Evolutionary conservation across 2,888 invertebrate species (phyloP).

Genomic region (Chromoteleia sp.): DNA sequence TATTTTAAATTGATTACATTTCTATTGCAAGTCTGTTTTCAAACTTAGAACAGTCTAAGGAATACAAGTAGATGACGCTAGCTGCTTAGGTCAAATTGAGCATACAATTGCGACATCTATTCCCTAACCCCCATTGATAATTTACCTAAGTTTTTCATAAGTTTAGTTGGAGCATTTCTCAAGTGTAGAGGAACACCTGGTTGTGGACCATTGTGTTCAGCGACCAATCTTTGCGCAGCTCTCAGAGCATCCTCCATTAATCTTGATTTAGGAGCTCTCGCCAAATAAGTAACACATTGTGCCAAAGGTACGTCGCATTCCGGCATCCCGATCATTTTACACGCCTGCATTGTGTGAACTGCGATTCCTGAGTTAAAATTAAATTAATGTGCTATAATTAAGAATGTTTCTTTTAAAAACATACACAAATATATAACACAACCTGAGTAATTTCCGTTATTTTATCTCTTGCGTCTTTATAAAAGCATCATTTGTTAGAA

Average conservation of each 20-base stretch:
- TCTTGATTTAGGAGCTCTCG: constrained; percentile 90
- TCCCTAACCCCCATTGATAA: neutral
- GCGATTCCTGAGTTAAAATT: constrained; percentile 87
- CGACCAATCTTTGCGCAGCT: constrained; percentile 87
- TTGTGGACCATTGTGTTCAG: constrained; percentile 88
- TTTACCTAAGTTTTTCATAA: constrained; percentile 91
- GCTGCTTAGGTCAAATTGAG: no score
- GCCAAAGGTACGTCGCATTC: constrained; percentile 92
- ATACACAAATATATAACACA: no score
- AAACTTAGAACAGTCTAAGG: no score
- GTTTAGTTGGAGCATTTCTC: constrained; percentile 91
- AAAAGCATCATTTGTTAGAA: no score
- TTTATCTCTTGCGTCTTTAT: no score
- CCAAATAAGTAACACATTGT: constrained; percentile 91
- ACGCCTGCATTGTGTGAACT: constrained; percentile 91
- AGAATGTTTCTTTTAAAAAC: no score
- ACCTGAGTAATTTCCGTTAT: no score
- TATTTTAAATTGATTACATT: neutral
- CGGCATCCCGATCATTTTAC: constrained; percentile 92
- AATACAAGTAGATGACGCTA: no score
- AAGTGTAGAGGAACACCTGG: constrained; percentile 92
- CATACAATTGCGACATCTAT: neutral
- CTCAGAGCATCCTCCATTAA: constrained; percentile 86
- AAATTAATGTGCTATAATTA: no score
- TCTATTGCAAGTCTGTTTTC: neutral